Base-by-base conservation (phyloP, 2,797 vertebrate genomes). In the Anguilla pacifica region DNA sequence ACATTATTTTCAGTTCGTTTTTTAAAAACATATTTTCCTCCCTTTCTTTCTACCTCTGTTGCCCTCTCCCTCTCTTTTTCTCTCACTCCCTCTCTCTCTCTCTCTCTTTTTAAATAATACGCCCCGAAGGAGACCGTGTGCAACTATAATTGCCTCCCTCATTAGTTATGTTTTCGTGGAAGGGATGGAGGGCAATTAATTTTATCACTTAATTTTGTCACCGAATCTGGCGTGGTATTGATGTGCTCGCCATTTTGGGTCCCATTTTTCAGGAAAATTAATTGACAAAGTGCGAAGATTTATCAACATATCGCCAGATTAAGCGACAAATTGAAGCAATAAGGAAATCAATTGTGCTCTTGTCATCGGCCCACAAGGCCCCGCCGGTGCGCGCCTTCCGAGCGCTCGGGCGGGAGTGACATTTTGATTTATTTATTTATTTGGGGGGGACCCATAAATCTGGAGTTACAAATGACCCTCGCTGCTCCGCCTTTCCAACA, bases 341-440 rank as follows among this genome's bases (percentile, higher is more conserved):
- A 94, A 95, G 95, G 95, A 95, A 96, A 96, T 96, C 95, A 96
- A 96, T 96, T 96, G 95, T 95, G 94, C 91, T 91, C 92, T 93
- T 94, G 95, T 95, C 95, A 94, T 88, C 85, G 86, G 94, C 92
- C 86, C 92, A 91, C 87, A 85, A 86, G 90, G 90, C 90, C 91
- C 92, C 83, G 93, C 91, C 87, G 87, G 88, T 91, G 90, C 83
- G 86, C 89, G 93, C 92, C 90, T 93, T 90, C 92, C 94, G 92
- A 94, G 91, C 93, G 93, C 92, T 93, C 90, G 92, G 93, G 93
- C 28, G 92, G 95, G 94, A 95, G 93, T 94, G 95, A 95, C 94
- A 95, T 95, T 94, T 94, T 96, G 96, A 96, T 96, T 96, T 95
- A 96, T 96, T 95, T 93, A 95, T 95, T 94, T 96, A 95, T 96